Evolutionary conservation across 1,140 invertebrate species (phyloP).

Genomic region (Sycophila sp.): DNA sequence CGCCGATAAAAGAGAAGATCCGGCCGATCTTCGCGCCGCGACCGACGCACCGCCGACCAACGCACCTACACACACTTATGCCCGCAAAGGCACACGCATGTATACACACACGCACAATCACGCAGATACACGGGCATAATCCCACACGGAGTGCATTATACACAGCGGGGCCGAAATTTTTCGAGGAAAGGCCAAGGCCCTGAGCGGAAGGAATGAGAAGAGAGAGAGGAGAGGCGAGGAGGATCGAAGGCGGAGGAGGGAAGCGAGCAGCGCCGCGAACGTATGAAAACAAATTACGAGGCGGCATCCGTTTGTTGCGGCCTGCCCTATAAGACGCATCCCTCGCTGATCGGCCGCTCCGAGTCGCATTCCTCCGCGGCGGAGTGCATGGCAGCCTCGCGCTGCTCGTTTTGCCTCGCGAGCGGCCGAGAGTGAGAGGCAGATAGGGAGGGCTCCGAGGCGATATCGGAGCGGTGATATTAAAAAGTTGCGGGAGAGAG

Average conservation of each 20-base stretch:
- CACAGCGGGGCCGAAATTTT: slow-evolving; percentile 33
- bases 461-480: slow-evolving; percentile 30
- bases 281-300: slow-evolving; percentile 65
- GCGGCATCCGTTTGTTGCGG: slow-evolving; percentile 63
- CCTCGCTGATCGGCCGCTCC: no score
- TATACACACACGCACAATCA: background rate
- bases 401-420: slow-evolving; percentile 20
- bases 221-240: background rate
- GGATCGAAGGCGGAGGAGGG: background rate
- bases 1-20: slow-evolving; percentile 41
- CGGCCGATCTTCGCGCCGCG: slow-evolving; percentile 37
- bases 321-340: no score
- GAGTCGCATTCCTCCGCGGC: slow-evolving; percentile 56
- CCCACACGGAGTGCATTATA: no score
- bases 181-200: slow-evolving; percentile 31
- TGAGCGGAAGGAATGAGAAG: slow-evolving; percentile 35
- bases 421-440: no score
- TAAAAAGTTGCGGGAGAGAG: slow-evolving; percentile 18
- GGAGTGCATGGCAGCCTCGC: background rate
- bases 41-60: slow-evolving; percentile 20
- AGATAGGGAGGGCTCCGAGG: no score
- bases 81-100: no score
- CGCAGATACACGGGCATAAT: no score
- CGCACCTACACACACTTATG: background rate
- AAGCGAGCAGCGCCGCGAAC: slow-evolving; percentile 46